Conservation (phyloP, 2,797 vertebrate genomes). For the Corythornis leucogaster region DNA sequence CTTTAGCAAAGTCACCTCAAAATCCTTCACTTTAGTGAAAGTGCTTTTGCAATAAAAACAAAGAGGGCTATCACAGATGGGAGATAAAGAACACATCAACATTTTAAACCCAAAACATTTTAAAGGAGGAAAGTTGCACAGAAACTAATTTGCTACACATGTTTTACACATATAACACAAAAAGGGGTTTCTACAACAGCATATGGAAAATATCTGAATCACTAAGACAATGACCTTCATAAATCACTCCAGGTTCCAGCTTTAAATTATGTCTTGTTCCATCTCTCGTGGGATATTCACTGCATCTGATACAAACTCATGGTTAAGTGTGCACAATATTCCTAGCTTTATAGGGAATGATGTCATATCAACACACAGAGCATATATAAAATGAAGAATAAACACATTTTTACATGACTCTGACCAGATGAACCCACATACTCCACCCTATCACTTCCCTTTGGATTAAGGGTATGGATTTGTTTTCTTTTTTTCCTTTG, state of each 20-base stretch:
- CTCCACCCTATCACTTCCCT: background rate
- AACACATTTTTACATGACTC: constrained; percentile 37
- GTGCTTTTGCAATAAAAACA: constrained; percentile 10
- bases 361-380: constrained; percentile 70
- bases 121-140: constrained; percentile 67
- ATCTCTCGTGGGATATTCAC: constrained; percentile 77
- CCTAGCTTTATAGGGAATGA: constrained; percentile 75
- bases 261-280: constrained; percentile 80
- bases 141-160: constrained; percentile 79
- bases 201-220: constrained; percentile 85
- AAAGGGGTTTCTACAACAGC: constrained; percentile 72
- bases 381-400: constrained; percentile 36
- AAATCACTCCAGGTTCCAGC: constrained; percentile 81
- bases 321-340: constrained; percentile 67
- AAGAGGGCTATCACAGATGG: constrained; percentile 18
- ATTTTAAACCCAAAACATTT: constrained; percentile 75
- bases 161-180: constrained; percentile 78
- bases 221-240: constrained; percentile 83
- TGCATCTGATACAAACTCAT: constrained; percentile 73
- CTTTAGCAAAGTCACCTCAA: constrained; percentile 41
- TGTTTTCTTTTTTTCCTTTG: background rate
- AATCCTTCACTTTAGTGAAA: constrained; percentile 41
- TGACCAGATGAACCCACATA: constrained; percentile 44
- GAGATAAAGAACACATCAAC: constrained; percentile 67
- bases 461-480: background rate